Evolutionary conservation across 2,888 invertebrate genomes (phyloP).

Genomic region (Cephus spinipes): DNA sequence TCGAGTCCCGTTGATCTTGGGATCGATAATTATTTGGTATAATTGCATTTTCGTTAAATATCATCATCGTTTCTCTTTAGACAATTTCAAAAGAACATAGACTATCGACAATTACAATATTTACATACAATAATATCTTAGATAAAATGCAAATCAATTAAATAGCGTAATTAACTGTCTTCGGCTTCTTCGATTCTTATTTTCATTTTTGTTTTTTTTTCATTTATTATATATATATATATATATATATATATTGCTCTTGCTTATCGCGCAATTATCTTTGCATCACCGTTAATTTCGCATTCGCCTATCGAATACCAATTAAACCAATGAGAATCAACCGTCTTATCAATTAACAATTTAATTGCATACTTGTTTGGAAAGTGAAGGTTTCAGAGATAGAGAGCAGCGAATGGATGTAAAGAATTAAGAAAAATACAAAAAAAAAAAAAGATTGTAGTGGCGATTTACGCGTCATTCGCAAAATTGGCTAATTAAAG

Average conservation of each 20-base stretch:
- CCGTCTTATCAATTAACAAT: not conserved
- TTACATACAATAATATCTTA: conserved; percentile 41
- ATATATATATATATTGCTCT: not conserved
- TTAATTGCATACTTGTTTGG: not conserved
- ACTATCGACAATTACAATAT: conserved; percentile 34
- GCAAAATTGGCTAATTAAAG: not conserved
- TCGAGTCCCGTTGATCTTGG: not conserved
- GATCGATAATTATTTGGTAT: conserved; percentile 47
- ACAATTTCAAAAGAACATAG: conserved; percentile 25
- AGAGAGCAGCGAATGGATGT: not conserved
- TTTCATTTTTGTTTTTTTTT: conserved; percentile 23
- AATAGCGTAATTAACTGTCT: conserved; percentile 25
- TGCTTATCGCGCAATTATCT: not conserved
- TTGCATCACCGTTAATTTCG: not conserved
- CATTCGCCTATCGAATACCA: not conserved
- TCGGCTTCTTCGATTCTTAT: not conserved
- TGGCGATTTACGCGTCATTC: not conserved
- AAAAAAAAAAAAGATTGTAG: not conserved
- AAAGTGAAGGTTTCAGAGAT: not conserved
- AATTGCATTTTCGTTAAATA: conserved; percentile 47
- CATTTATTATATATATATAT: conserved; percentile 19
- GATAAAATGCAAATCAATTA: conserved; percentile 44
- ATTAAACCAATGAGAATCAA: not conserved
- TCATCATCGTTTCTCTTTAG: conserved; percentile 27
- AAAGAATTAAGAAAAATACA: not conserved